Evolutionary conservation across 2,797 vertebrate species (phyloP).

Genomic region (Alfaro cultratus): DNA sequence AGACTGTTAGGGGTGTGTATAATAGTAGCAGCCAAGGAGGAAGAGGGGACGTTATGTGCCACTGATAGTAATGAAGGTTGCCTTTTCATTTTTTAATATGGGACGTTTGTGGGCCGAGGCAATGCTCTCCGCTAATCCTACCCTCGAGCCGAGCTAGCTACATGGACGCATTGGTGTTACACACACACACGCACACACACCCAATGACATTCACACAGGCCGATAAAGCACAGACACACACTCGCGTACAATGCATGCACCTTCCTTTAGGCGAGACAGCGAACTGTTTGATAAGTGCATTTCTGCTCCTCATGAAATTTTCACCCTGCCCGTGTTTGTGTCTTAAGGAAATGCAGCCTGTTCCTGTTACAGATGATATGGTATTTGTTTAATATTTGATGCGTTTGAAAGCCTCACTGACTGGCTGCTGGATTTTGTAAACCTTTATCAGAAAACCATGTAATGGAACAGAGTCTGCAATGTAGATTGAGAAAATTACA

Average conservation of each 20-base stretch:
- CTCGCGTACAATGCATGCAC: conserved; percentile 50
- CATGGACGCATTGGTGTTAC: conserved; percentile 72
- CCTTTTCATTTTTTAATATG: conserved; percentile 83
- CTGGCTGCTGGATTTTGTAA: conserved; percentile 44
- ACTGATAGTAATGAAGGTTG: conserved; percentile 84
- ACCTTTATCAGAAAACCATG: conserved; percentile 55
- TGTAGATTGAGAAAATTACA: conserved; percentile 37
- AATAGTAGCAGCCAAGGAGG: conserved; percentile 71
- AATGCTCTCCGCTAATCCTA: conserved; percentile 80
- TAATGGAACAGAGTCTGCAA: conserved; percentile 40
- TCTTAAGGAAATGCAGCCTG: conserved; percentile 67
- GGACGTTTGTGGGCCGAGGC: conserved; percentile 82
- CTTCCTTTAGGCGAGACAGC: conserved; percentile 76
- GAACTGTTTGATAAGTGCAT: conserved; percentile 79
- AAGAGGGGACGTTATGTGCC: conserved; percentile 76
- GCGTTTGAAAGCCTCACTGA: conserved; percentile 46
- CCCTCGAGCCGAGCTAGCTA: conserved; percentile 80
- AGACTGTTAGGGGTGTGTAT: conserved; percentile 73
- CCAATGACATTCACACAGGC: conserved; percentile 66
- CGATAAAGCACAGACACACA: conserved; percentile 61
- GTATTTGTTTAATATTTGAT: conserved; percentile 62
- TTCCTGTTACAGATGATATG: conserved; percentile 59
- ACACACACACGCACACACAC: conserved; percentile 39
- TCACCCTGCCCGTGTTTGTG: conserved; percentile 62
- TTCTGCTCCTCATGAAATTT: conserved; percentile 75